Conservation (phyloP, 2,797 vertebrate genomes). For the Syndactyla subalaris region DNA sequence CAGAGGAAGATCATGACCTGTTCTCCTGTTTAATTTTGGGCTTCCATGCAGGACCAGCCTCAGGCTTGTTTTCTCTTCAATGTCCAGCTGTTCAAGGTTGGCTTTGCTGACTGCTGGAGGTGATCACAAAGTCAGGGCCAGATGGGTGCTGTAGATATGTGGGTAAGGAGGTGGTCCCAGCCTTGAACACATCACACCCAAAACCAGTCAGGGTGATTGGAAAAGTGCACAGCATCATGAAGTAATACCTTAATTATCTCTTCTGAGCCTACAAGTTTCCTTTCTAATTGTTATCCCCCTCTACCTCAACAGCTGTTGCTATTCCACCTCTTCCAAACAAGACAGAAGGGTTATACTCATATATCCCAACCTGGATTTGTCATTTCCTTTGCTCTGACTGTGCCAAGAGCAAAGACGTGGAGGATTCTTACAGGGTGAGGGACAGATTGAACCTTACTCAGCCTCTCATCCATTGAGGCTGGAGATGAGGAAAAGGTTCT, state of each 20-base stretch:
- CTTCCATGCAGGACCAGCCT: not conserved
- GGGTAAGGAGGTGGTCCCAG: not conserved
- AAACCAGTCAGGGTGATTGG: not conserved
- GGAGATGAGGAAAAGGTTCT: accelerated
- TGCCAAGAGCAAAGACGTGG: not conserved
- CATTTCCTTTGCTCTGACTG: not conserved
- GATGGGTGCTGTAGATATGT: not conserved
- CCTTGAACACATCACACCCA: accelerated
- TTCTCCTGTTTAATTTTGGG: not conserved
- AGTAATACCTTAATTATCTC: not conserved
- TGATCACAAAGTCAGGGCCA: not conserved
- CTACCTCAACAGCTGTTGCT: not conserved
- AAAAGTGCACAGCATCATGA: not conserved
- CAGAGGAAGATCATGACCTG: not conserved
- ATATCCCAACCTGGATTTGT: not conserved
- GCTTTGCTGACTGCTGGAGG: not conserved
- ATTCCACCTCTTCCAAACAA: not conserved
- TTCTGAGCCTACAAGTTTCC: not conserved
- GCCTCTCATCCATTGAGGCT: no score
- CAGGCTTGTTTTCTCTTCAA: not conserved
- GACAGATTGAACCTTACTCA: not conserved
- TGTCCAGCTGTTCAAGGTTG: not conserved
- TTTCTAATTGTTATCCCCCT: not conserved
- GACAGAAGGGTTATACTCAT: not conserved
- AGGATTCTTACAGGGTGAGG: not conserved